These are phyloP conservation scores for Fundulus diaphanus DNA, from an alignment of 2,797 vertebrate species.

Conservation along the genomic window DNA sequence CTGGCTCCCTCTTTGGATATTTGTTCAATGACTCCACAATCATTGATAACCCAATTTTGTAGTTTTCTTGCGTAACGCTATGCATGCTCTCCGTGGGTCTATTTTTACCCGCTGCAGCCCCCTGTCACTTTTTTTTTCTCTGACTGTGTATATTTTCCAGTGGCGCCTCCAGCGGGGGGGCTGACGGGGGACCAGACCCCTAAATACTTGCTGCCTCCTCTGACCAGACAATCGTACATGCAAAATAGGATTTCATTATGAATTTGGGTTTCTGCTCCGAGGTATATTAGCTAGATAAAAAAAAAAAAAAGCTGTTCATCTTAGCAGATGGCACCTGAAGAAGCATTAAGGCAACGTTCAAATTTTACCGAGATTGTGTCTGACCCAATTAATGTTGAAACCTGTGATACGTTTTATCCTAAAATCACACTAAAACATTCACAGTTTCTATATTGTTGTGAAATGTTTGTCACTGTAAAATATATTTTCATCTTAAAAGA, in stretches of 20 bases:
- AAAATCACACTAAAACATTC: not conserved
- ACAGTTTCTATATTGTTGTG: not conserved
- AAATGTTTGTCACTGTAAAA: not conserved
- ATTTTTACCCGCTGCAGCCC: constrained; percentile 44
- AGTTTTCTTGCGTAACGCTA: constrained; percentile 13
- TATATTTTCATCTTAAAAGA: too few relatives aligned
- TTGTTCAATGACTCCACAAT: constrained; percentile 1
- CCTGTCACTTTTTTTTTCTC: constrained; percentile 23
- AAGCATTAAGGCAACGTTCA: not conserved
- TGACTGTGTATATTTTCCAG: not conserved
- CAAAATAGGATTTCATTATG: not conserved
- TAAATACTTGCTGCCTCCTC: not conserved
- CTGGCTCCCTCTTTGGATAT: constrained; percentile 11
- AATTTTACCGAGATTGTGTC: too few relatives aligned
- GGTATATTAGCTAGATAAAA: not conserved
- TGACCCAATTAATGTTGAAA: not conserved
- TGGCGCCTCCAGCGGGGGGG: not conserved
- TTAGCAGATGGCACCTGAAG: not conserved
- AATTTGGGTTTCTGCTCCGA: not conserved
- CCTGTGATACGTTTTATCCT: not conserved
- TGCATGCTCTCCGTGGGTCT: constrained; percentile 20
- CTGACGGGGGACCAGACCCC: not conserved
- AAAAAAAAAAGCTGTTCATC: not conserved
- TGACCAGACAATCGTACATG: not conserved
- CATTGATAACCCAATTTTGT: constrained; percentile 16